These are phyloP conservation scores for Parauchenoglanis ngamensis DNA, from an alignment of 2,797 vertebrate species.

Conservation along the genomic window DNA sequence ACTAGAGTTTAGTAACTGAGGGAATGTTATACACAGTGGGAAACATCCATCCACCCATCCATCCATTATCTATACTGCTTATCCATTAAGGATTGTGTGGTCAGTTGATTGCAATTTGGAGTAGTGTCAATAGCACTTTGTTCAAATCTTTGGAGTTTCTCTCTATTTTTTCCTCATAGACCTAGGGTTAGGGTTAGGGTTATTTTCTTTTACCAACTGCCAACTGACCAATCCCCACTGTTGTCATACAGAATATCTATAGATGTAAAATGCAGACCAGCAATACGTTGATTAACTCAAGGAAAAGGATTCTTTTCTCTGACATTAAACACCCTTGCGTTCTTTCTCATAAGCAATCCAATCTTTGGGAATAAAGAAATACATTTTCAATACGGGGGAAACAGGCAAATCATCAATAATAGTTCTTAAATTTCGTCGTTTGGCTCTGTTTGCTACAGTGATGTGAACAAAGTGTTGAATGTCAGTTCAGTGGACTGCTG, in stretches of 20 bases:
- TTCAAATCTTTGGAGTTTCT: not conserved
- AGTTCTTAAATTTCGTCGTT: not conserved
- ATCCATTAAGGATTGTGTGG: not conserved
- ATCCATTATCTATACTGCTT: too few relatives aligned
- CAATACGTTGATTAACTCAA: not conserved
- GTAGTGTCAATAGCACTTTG: not conserved
- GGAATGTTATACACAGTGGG: not conserved
- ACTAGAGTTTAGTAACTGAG: not conserved
- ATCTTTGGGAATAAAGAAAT: not conserved
- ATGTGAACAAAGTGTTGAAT: conserved; percentile 4
- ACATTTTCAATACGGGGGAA: not conserved
- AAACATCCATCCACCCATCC: not conserved
- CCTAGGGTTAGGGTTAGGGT: too few relatives aligned
- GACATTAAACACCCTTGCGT: not conserved
- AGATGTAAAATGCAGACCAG: not conserved
- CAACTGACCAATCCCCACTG: not conserved
- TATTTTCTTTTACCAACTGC: not conserved
- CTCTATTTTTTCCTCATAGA: too few relatives aligned
- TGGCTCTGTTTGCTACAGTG: not conserved
- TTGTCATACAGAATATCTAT: not conserved
- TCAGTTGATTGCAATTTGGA: not conserved
- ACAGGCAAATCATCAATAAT: not conserved
- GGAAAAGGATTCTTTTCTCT: not conserved
- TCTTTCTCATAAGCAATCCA: not conserved
- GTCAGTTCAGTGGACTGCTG: not conserved